Percentiles rank a stretch among this genome's conserved stretches.
These are phyloP conservation scores for Margaritifera margaritifera DNA, from an alignment of 2,888 invertebrate species.

Conservation along the genomic window DNA sequence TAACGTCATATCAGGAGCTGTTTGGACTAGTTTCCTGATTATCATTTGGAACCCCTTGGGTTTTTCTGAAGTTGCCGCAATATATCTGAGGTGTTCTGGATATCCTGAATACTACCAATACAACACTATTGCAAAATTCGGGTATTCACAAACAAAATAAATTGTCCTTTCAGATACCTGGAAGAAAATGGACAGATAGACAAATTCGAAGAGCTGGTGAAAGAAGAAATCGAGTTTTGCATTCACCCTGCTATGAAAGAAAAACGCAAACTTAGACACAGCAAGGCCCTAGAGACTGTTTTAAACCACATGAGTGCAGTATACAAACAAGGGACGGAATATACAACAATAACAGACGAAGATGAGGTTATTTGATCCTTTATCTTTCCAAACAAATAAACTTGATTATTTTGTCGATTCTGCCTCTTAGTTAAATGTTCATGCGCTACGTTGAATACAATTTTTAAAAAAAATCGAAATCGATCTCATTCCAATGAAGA, in stretches of 20 bases:
- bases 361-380: constrained; percentile 3
- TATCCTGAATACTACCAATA: neutral
- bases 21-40: no score
- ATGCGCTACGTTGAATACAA: no score
- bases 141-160: neutral
- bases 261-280: constrained; percentile 7
- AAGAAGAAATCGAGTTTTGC: constrained; percentile 19
- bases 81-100: neutral
- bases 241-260: constrained; percentile 7
- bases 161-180: constrained; percentile 10
- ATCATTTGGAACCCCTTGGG: no score
- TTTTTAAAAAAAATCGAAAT: no score
- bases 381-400: no score
- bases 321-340: neutral
- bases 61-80: no score
- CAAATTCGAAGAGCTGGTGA: constrained; percentile 16
- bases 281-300: neutral
- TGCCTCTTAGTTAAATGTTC: no score
- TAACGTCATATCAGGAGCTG: neutral
- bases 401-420: no score
- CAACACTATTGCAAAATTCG: neutral
- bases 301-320: neutral
- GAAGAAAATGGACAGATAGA: constrained; percentile 9
- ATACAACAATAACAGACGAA: constrained; percentile 4
- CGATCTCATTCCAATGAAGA: no score